Base-by-base conservation (phyloP, 2,797 vertebrate genomes). In the Gila robusta region DNA sequence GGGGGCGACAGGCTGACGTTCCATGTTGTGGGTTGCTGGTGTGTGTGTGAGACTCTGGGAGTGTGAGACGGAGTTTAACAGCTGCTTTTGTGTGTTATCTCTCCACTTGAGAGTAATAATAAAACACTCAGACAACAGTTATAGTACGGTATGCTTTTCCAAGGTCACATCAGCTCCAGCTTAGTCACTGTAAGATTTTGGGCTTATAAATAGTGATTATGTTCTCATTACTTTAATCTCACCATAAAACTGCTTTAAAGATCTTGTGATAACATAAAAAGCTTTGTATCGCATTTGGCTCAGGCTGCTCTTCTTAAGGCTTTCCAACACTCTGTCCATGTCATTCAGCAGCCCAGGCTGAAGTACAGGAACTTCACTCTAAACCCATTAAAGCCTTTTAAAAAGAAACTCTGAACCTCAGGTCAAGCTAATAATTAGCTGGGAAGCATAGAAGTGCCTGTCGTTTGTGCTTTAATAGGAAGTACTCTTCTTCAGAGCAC, bases 381-480 rank as follows among this genome's bases (percentile, higher is more conserved):
- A 83, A 83, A 52, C 12, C 64, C 81, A 83, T 88, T 88, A 83
- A 82, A 79, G 87, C 44, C 79, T 82, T 79, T 88, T 71, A 85
- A 85, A 66, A 59, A 71, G 66, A 72, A 41, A 14, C 32, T 66
- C 14, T 26, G 56, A 81, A 64, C 69, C 41, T 74, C 4, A 39
- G 79, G 47, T 73, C 62, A 64, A 49, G 41, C 52, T 28, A 62
- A 8, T 71, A 52, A 83, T 86, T 87, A 82, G 19, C 39, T 64
- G 39, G 78, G 52, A 41, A 72, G 49, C 23, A 56, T 28, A 69
- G 26, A 76, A 67, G 59, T 41, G 39, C 49, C 44, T 64, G 47
- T 12, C 23, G 6, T 32, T 47, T 56, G 35, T 17, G 17, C 72
- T 72, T 85, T 85, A 73, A 79, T 73, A 62, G 16, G 41, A 64